phyloP scores from a whole-genome alignment of 2,888 invertebrate species.

The Eristalis pertinax region DNA sequence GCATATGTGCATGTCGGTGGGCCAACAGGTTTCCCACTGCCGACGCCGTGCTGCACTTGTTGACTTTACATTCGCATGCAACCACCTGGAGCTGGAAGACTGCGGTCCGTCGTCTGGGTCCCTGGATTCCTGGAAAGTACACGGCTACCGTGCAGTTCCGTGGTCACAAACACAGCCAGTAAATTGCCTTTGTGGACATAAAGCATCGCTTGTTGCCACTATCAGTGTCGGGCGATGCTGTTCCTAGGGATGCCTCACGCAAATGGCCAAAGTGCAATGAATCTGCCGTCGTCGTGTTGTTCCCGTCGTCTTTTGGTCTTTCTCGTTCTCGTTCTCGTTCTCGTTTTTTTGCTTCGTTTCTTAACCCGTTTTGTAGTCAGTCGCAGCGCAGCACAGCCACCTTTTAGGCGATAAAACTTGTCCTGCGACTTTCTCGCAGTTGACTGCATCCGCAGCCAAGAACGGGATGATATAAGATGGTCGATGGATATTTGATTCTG shows the following conservation, averaged over 20 bases:
- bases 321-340: neutral
- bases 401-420: constrained; percentile 53
- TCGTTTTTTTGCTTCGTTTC: neutral
- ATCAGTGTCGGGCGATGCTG: constrained; percentile 49
- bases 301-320: constrained; percentile 11
- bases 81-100: constrained; percentile 3
- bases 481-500: constrained; percentile 61
- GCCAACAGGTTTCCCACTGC: constrained; percentile 58
- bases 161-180: constrained; percentile 1
- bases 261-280: constrained; percentile 61
- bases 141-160: constrained; percentile 51
- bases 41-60: constrained; percentile 45
- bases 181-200: neutral
- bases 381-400: constrained; percentile 12
- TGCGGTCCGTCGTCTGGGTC: constrained; percentile 7
- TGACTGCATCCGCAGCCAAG: constrained; percentile 24
- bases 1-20: constrained; percentile 51
- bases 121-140: constrained; percentile 31
- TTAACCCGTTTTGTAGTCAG: constrained; percentile 40
- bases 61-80: constrained; percentile 40
- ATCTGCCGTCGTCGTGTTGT: constrained; percentile 20
- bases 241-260: constrained; percentile 38
- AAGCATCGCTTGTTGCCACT: constrained; percentile 52
- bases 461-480: constrained; percentile 54
- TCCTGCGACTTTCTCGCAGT: constrained; percentile 57